Evolutionary conservation across 2,113 vertebrate genomes (phyloP).

Genomic region (Oreocharis arfaki): DNA sequence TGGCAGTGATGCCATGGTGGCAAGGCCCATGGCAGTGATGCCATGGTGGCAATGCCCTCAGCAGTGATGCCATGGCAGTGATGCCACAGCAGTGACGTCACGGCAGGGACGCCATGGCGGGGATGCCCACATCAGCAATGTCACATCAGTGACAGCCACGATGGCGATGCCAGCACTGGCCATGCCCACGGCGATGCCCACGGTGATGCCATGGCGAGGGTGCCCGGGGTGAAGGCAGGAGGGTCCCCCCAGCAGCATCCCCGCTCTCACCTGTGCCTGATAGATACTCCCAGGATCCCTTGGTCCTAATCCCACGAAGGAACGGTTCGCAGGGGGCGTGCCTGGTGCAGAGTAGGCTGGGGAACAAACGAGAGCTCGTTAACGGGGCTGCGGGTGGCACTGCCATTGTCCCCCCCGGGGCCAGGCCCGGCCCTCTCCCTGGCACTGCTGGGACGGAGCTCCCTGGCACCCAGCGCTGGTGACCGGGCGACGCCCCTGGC

Average conservation of each 20-base stretch:
- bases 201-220: not conserved
- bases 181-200: not conserved
- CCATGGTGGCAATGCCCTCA: not conserved
- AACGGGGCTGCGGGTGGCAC: conserved; percentile 24
- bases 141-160: fast-evolving
- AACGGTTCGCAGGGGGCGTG: conserved; percentile 90
- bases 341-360: conserved; percentile 92
- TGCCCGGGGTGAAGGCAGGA: not conserved
- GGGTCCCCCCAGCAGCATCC: conserved; percentile 50
- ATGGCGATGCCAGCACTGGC: not conserved
- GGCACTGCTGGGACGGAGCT: not conserved
- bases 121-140: not conserved
- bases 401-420: not conserved
- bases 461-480: not conserved
- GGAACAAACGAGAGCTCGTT: conserved; percentile 72
- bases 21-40: not conserved
- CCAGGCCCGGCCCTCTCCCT: not conserved
- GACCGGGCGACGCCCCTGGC: fast-evolving
- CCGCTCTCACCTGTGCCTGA: conserved; percentile 90
- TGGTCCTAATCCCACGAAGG: conserved; percentile 92
- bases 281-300: conserved; percentile 91
- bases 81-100: not conserved
- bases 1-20: not conserved
- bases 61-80: fast-evolving
- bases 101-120: fast-evolving